Evolutionary conservation across 1,140 invertebrate species (phyloP), one percentile per base, ranked within the genome.

Genomic region (Penaeus vannamei): DNA sequence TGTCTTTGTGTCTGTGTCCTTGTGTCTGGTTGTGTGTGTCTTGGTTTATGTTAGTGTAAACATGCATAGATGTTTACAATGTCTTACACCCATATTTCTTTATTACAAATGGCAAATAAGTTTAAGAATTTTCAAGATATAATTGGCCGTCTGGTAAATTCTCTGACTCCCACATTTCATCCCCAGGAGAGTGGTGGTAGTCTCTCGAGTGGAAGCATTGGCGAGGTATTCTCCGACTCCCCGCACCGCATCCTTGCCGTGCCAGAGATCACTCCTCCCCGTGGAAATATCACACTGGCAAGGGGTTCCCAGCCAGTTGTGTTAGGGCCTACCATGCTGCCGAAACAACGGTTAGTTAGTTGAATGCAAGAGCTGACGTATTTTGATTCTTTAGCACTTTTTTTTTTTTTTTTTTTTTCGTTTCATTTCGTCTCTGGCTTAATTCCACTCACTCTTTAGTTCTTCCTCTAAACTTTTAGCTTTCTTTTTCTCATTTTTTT

Each of bases 171-270:
- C 23, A n/a, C 23, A 81, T 42, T 26, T 72, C 32, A 72, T 36
- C 53, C 36, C 36, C 80, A 87, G 86, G 86, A 87, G 2, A 87
- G 86, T 60, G 42, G 86, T 69, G 79, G 86, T 7, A 87, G 86
- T 22, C 32, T 87, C 22, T 87, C 86, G 29, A 87, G 86, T 60
- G 86, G 86, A 20, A 87, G 86, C 60, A 72, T 82, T 72, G 86
- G 85, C 4, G 85, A 87, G 22, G 64, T 72, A 3, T 87, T 87
- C 60, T 79, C 69, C 3, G 81, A 79, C 60, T 80, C 80, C 12
- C 79, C 81, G 79, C 76, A 53, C 62, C 59, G 59, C 12, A 62
- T 87, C 36, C 46, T 22, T 46, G 86, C 86, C 0, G 17, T 82
- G 20, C 86, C 86, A 17, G 69, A 81, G 36, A 80, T 87, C n/a